Conservation (phyloP, 2,888 invertebrate genomes). For the Microctonus brassicae region DNA sequence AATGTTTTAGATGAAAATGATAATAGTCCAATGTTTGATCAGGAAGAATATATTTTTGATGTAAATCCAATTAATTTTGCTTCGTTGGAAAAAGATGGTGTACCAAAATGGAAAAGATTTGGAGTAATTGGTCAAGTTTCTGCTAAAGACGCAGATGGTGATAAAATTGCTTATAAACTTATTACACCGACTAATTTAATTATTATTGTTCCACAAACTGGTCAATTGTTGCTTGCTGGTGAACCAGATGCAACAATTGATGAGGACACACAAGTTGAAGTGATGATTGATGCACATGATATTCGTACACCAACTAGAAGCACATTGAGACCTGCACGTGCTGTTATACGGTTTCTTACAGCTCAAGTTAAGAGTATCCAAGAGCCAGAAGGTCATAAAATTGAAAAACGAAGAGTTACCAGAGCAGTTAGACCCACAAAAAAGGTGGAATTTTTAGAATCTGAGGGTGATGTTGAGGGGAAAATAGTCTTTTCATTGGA, state of each 20-base stretch:
- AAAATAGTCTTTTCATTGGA: conserved; percentile 90
- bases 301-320: conserved; percentile 81
- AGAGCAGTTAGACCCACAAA: conserved; percentile 95
- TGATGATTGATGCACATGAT: conserved; percentile 88
- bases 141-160: conserved; percentile 92
- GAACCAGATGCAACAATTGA: conserved; percentile 78
- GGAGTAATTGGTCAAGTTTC: conserved; percentile 86
- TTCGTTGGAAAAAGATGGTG: conserved; percentile 74
- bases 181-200: conserved; percentile 85
- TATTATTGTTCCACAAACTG: conserved; percentile 93
- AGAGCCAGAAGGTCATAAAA: conserved; percentile 63
- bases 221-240: conserved; percentile 86
- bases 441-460: conserved; percentile 91
- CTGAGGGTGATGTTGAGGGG: conserved; percentile 90
- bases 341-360: conserved; percentile 79
- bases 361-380: conserved; percentile 49
- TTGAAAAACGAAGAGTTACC: conserved; percentile 74
- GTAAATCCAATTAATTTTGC: conserved; percentile 67
- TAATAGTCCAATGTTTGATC: conserved; percentile 88
- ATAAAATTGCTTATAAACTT: conserved; percentile 89
- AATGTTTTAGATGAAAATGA: conserved; percentile 91
- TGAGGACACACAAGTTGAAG: conserved; percentile 75
- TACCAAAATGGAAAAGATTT: conserved; percentile 82
- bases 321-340: conserved; percentile 80
- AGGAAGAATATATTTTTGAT: conserved; percentile 83